Conservation (phyloP, 2,888 invertebrate genomes). For the Athripsodes cinereus region DNA sequence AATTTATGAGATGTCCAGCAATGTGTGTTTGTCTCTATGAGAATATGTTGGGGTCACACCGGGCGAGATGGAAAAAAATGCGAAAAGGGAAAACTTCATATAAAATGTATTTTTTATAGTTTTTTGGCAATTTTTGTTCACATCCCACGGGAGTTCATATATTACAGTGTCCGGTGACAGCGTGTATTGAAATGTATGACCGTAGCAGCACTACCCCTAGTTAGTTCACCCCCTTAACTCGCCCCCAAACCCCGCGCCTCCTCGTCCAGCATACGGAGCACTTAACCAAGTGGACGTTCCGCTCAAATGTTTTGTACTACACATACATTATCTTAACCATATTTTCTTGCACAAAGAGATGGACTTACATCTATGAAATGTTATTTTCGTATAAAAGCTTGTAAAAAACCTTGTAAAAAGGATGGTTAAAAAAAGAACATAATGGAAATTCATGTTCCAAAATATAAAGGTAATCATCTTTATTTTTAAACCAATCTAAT, state of each 20-base stretch:
- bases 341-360: constrained; percentile 9
- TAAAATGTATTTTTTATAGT: constrained; percentile 29
- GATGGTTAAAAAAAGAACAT: no score
- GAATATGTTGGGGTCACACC: constrained; percentile 23
- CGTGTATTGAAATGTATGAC: constrained; percentile 28
- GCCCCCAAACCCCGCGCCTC: constrained; percentile 1
- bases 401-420: no score
- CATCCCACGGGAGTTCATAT: constrained; percentile 27
- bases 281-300: constrained; percentile 12
- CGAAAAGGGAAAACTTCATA: constrained; percentile 27
- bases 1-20: constrained; percentile 4
- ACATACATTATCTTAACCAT: constrained; percentile 13
- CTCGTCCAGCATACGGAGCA: constrained; percentile 1
- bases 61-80: constrained; percentile 25
- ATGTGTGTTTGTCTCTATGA: constrained; percentile 9
- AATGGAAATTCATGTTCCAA: no score
- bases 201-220: constrained; percentile 25
- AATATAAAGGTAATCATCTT: no score
- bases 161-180: constrained; percentile 28
- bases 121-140: constrained; percentile 28
- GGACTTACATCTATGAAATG: not conserved
- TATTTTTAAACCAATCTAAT: no score
- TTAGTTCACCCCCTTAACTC: constrained; percentile 17
- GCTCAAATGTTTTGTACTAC: constrained; percentile 18
- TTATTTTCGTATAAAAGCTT: no score